Conservation (phyloP, 2,797 vertebrate species). For the Paedocypris micromegethes region DNA sequence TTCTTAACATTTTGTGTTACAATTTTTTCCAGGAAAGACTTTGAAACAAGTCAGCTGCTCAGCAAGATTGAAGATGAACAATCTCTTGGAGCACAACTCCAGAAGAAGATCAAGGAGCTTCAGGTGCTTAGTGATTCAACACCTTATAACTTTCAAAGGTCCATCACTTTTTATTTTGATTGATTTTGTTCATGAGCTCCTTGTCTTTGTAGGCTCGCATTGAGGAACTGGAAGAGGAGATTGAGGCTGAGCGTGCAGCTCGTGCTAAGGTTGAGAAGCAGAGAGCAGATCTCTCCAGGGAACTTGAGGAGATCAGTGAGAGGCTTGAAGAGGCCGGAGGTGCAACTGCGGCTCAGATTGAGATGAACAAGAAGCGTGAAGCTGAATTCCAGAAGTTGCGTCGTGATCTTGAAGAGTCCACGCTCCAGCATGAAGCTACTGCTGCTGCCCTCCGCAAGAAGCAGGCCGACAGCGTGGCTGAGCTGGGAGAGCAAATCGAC, state of each 20-base stretch:
- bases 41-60: slow-evolving; percentile 79
- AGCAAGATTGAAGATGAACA: slow-evolving; percentile 83
- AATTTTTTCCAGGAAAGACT: slow-evolving; percentile 87
- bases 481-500: slow-evolving; percentile 83
- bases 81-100: slow-evolving; percentile 73
- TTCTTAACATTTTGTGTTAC: no score
- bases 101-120: slow-evolving; percentile 88
- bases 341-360: slow-evolving; percentile 73
- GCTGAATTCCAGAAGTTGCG: slow-evolving; percentile 83
- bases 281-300: slow-evolving; percentile 71
- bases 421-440: slow-evolving; percentile 81
- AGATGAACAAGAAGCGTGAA: slow-evolving; percentile 85
- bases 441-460: slow-evolving; percentile 76
- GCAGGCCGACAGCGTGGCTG: slow-evolving; percentile 77
- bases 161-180: background rate
- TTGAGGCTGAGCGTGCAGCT: slow-evolving; percentile 73
- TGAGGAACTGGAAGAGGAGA: slow-evolving; percentile 85
- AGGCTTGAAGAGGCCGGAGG: slow-evolving; percentile 81
- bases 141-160: slow-evolving; percentile 7
- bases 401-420: slow-evolving; percentile 80
- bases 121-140: slow-evolving; percentile 64
- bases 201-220: slow-evolving; percentile 68
- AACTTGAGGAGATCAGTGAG: slow-evolving; percentile 86
- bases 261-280: slow-evolving; percentile 80
- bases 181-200: background rate